Conservation (phyloP, 2,888 invertebrate genomes). For the Crocallis elinguaria region DNA sequence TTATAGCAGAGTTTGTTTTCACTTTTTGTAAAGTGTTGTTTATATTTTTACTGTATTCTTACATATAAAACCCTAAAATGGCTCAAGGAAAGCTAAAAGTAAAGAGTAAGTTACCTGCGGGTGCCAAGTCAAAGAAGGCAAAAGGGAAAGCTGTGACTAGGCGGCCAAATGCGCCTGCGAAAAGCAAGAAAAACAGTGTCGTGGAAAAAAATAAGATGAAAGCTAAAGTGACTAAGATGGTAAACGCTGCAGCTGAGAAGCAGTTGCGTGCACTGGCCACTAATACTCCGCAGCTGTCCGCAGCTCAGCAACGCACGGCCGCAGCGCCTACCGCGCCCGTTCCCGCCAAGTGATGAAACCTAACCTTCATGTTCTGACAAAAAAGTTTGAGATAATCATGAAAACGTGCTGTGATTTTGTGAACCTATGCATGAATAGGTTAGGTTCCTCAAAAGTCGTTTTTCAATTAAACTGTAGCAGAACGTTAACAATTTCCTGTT, state of each 20-base stretch:
- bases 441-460: background rate
- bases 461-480: background rate
- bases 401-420: background rate
- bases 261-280: slow-evolving; percentile 86
- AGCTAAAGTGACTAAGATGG: slow-evolving; percentile 87
- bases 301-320: slow-evolving; percentile 74
- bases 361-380: slow-evolving; percentile 26
- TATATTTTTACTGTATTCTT: background rate
- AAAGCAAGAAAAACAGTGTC: slow-evolving; percentile 84
- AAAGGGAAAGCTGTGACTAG: slow-evolving; percentile 84
- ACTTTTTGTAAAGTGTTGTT: too few species aligned
- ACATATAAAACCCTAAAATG: slow-evolving; percentile 70
- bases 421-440: background rate
- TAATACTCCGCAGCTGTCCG: slow-evolving; percentile 79
- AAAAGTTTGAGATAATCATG: slow-evolving; percentile 1
- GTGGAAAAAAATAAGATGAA: slow-evolving; percentile 87
- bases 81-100: slow-evolving; percentile 89
- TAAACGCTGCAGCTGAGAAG: slow-evolving; percentile 88
- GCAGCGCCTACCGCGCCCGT: slow-evolving; percentile 73
- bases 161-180: slow-evolving; percentile 87
- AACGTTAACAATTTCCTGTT: slow-evolving; percentile 2
- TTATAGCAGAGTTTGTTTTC: too few species aligned
- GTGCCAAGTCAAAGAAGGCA: slow-evolving; percentile 79
- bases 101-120: slow-evolving; percentile 85
- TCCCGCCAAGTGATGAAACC: slow-evolving; percentile 54